Percentiles rank a stretch among this genome's conserved stretches.
Evolutionary conservation across 1,140 invertebrate genomes (phyloP).

Genomic region (Teleopsis dalmanni): DNA sequence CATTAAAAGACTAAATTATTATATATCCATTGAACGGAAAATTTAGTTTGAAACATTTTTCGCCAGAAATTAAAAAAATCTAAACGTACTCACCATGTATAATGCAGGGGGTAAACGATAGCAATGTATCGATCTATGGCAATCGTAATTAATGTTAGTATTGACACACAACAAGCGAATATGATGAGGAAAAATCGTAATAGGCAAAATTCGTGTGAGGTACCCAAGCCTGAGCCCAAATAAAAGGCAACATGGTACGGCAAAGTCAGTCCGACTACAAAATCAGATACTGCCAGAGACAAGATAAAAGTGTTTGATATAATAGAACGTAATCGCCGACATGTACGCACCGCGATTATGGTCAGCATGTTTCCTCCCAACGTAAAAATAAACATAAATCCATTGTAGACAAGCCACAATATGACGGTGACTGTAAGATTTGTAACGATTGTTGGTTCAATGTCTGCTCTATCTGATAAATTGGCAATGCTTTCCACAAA

Average conservation of each 20-base stretch:
- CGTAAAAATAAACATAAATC: conserved; percentile 56
- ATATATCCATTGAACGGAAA: too few species aligned
- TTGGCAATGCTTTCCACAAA: too few species aligned
- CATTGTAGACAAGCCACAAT: conserved; percentile 55
- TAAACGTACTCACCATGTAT: conserved; percentile 52
- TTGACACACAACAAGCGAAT: conserved; percentile 64
- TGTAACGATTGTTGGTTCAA: too few species aligned
- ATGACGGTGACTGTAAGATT: conserved; percentile 5
- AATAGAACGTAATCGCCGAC: conserved; percentile 54
- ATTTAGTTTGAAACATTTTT: background rate
- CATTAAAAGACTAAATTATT: too few species aligned
- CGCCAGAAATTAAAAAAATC: background rate
- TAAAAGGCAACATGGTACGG: conserved; percentile 69
- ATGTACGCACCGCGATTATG: conserved; percentile 59
- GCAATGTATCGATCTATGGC: conserved; percentile 76
- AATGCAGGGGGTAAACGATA: conserved; percentile 72
- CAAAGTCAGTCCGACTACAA: conserved; percentile 62
- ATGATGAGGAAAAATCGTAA: conserved; percentile 63
- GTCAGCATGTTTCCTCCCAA: conserved; percentile 64
- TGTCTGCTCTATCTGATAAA: too few species aligned
- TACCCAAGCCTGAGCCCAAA: conserved; percentile 50
- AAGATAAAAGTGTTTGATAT: conserved; percentile 66
- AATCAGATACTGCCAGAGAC: conserved; percentile 64
- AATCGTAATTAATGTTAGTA: conserved; percentile 75
- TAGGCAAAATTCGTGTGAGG: conserved; percentile 54